These are phyloP conservation scores for Plagiodera versicolora DNA, from an alignment of 2,888 invertebrate species.

Conservation along the genomic window DNA sequence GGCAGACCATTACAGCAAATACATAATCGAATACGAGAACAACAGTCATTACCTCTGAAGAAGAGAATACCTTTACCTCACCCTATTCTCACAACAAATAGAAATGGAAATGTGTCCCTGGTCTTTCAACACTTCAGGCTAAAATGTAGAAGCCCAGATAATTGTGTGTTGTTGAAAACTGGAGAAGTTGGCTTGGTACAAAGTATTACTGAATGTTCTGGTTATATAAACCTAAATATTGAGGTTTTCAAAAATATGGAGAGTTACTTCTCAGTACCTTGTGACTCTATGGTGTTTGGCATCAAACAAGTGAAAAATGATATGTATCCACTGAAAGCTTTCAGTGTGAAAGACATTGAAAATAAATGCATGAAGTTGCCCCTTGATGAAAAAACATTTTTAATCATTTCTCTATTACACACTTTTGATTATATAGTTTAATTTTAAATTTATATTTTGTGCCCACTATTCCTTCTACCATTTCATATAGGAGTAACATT, in stretches of 20 bases:
- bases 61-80: neutral
- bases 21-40: neutral
- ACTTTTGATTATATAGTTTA: constrained; percentile 6
- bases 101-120: constrained; percentile 2
- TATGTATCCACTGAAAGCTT: neutral
- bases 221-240: neutral
- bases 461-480: neutral
- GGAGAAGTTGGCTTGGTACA: constrained; percentile 1
- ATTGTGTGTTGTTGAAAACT: constrained; percentile 12
- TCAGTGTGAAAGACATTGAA: constrained; percentile 8
- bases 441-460: neutral
- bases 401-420: constrained; percentile 8
- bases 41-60: neutral
- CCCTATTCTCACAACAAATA: neutral
- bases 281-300: constrained; percentile 9
- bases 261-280: constrained; percentile 7
- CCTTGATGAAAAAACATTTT: constrained; percentile 5
- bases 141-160: constrained; percentile 7
- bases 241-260: neutral
- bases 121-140: constrained; percentile 9
- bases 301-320: constrained; percentile 7
- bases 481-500: too few species aligned
- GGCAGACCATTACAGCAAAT: constrained; percentile 5
- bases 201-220: neutral
- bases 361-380: constrained; percentile 12